Evolutionary conservation across 2,113 vertebrate genomes (phyloP).

Genomic region (Pituophis catenifer): DNA sequence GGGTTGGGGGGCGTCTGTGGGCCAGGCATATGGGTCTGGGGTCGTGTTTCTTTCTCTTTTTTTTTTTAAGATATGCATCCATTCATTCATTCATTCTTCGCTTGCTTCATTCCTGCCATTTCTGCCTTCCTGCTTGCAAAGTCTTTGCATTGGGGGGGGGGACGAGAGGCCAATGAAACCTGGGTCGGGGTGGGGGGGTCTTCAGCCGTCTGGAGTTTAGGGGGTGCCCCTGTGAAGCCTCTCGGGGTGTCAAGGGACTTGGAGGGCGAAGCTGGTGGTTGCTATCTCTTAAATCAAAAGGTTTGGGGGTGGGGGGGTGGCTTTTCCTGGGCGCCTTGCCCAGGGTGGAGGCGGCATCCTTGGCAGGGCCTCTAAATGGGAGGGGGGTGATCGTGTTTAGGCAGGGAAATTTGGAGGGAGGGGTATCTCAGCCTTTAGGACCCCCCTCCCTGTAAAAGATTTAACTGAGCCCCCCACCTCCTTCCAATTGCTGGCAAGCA

Average conservation of each 20-base stretch:
- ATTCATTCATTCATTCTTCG: not conserved
- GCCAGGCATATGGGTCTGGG: not conserved
- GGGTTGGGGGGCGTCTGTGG: not conserved
- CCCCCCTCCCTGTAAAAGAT: not conserved
- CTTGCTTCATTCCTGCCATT: not conserved
- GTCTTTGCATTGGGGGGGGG: not conserved
- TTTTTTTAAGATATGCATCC: not conserved
- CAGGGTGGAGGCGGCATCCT: not conserved
- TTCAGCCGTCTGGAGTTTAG: not conserved
- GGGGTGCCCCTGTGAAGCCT: not conserved
- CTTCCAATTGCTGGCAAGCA: not conserved
- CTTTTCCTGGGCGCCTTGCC: not conserved
- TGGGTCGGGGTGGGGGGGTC: not conserved
- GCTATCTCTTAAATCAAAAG: not conserved
- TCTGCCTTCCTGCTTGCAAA: not conserved
- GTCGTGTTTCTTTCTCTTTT: not conserved
- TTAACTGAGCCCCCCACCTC: not conserved
- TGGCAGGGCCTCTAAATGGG: not conserved
- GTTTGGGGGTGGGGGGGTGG: no score
- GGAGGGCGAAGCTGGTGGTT: not conserved
- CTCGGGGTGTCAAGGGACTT: fast-evolving
- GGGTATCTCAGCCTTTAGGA: no score
- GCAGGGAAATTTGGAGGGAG: no score
- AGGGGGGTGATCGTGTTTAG: not conserved
- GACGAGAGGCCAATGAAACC: not conserved